Percentiles rank a stretch among this genome's conserved stretches.
These are phyloP conservation scores for Epizoanthus ramosus DNA, from an alignment of 92 coral and sea anemone genomes.

Conservation along the genomic window DNA sequence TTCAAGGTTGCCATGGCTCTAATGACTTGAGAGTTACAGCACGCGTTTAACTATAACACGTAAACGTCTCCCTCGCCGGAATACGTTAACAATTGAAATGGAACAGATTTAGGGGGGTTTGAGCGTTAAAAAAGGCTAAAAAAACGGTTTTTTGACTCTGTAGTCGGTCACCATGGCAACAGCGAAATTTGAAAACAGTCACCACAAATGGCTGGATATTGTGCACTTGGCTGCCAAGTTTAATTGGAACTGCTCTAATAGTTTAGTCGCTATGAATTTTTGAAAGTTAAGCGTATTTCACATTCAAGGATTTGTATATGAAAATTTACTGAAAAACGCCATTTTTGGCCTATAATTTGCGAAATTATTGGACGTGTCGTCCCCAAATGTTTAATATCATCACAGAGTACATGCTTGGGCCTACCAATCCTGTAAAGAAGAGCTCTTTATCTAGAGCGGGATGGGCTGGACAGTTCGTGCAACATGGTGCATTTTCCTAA, in stretches of 20 bases:
- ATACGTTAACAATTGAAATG: constrained; percentile 6
- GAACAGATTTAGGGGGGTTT: not conserved
- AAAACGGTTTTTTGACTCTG: constrained; percentile 7
- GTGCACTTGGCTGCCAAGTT: constrained; percentile 2
- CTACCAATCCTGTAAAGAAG: not conserved
- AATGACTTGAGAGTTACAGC: not conserved
- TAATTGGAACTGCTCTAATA: not conserved
- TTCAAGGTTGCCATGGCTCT: constrained; percentile 4
- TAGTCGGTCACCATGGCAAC: constrained; percentile 15
- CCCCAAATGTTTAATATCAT: constrained; percentile 9
- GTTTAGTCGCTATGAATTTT: no score
- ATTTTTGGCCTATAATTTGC: not conserved
- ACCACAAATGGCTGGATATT: not conserved
- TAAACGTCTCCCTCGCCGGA: not conserved
- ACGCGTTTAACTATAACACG: constrained; percentile 18
- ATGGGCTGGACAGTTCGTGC: not conserved
- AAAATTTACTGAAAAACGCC: not conserved
- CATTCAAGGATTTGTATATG: not conserved
- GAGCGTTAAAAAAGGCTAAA: not conserved
- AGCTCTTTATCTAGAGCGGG: not conserved
- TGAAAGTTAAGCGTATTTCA: no score
- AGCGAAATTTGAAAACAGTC: not conserved
- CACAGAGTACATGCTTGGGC: not conserved
- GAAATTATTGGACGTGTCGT: not conserved
- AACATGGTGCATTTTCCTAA: no score